Percentiles rank a stretch among this genome's conserved stretches.
These are phyloP conservation scores for Cylas formicarius DNA, from an alignment of 1,140 invertebrate species.

Conservation along the genomic window DNA sequence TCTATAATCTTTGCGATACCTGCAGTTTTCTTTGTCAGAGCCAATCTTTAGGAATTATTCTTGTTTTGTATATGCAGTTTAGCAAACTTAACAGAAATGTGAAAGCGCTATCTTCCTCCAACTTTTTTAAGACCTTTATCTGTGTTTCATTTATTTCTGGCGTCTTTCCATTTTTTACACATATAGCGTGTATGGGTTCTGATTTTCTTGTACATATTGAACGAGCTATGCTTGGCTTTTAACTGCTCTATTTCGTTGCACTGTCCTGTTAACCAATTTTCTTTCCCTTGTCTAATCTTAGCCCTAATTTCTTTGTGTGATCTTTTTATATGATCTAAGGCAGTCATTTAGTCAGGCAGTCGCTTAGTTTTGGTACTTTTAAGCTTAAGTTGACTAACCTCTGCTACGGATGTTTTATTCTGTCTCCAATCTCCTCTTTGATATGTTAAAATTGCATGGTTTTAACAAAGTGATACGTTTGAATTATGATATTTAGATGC, in stretches of 20 bases:
- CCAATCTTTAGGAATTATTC: too few relatives aligned
- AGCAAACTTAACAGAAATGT: neutral
- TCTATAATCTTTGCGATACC: neutral
- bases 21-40: neutral
- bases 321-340: too few relatives aligned
- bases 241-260: slow-evolving; percentile 4
- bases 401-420: too few relatives aligned
- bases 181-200: slow-evolving; percentile 3
- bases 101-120: neutral
- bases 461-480: too few relatives aligned
- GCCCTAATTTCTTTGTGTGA: neutral
- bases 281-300: slow-evolving; percentile 2
- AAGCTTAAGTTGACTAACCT: too few relatives aligned
- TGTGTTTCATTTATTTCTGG: neutral
- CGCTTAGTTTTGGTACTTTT: too few relatives aligned
- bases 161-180: neutral
- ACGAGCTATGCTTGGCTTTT: neutral
- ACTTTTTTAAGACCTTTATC: neutral
- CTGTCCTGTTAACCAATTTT: neutral
- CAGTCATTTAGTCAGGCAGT: too few relatives aligned
- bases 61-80: neutral
- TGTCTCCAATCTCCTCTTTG: too few relatives aligned
- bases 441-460: too few relatives aligned
- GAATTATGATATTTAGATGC: too few relatives aligned
- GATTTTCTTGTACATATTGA: slow-evolving; percentile 5